Evolutionary conservation across 2,888 invertebrate species (phyloP), one percentile per base, ranked within the genome.

Genomic region (Zelleria hepariella): DNA sequence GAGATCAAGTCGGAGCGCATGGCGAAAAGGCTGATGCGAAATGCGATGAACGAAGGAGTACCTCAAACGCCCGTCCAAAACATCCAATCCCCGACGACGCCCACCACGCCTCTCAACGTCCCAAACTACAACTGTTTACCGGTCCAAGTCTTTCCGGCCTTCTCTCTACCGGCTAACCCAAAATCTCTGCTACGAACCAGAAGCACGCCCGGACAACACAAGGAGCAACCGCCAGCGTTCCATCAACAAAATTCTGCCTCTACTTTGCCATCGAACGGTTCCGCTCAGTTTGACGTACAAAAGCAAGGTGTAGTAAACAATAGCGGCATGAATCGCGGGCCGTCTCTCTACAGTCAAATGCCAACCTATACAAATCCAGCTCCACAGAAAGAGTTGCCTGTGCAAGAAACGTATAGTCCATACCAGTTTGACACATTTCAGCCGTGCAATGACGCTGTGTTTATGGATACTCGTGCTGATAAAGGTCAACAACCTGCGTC

Each of bases 1-100:
- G 95, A 97, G 87, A 96, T 97, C 65, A 93, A 94, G 70, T 96
- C 96, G 57, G 96, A 97, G 63, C 92, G 96, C 64, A 96, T 97
- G 96, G 95, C 95, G 23, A 91, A 95, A 71, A 90, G 97, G 55
- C 73, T 92, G 59, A 87, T 89, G 87, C 77, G 82, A 63, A 89
- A 89, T 68, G 89, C 89, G 8, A 88, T 89, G 89, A 84, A 82
- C 65, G 94, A 94, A 73, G 96, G 96, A 15, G 93, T 94, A 51
- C 91, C 92, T 42, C 93, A 93, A 62, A 79, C 81, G 52, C 91
- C 92, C 2, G 89, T 86, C 66, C 87, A 90, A 56, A 80, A 87
- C 42, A 69, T 89, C 53, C 83, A 87, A 60, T 82, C 89, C 15
- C 86, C 89, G 15, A 72, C 91, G 25, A 85, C 90, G 51, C 86